These are phyloP conservation scores for Sialia sialis DNA, from an alignment of 2,113 vertebrate species.

Conservation along the genomic window DNA sequence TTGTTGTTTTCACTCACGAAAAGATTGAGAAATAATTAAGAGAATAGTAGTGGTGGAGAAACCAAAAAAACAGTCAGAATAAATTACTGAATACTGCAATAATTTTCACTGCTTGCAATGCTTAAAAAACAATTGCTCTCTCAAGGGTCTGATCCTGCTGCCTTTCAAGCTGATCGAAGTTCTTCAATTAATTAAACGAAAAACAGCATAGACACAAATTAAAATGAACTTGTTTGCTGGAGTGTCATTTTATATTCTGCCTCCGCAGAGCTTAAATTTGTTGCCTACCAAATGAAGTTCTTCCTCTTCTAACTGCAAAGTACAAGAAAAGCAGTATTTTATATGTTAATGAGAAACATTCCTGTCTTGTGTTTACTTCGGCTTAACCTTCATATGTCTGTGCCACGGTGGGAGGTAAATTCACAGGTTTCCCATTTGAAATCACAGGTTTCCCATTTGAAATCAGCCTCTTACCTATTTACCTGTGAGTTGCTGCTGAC, in stretches of 20 bases:
- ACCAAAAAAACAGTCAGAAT: not conserved
- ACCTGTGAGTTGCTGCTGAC: not conserved
- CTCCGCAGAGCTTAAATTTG: not conserved
- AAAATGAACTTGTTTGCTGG: not conserved
- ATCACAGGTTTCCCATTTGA: too few species aligned
- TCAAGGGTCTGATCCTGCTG: not conserved
- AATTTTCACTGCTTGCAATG: not conserved
- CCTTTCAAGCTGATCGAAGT: not conserved
- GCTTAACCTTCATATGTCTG: not conserved
- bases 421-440: too few species aligned
- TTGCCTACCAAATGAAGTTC: not conserved
- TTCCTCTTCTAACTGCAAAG: not conserved
- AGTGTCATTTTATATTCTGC: not conserved
- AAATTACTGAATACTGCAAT: not conserved
- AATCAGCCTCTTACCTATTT: not conserved
- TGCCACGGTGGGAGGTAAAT: not conserved
- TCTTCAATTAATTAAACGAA: constrained; percentile 9
- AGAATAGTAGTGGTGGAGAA: not conserved
- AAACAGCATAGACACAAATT: not conserved
- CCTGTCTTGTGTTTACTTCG: not conserved
- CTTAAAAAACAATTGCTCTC: not conserved
- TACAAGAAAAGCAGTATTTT: not conserved
- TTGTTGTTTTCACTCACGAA: constrained; percentile 37
- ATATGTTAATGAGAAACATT: not conserved
- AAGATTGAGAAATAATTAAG: constrained; percentile 27